A percentile compares a stretch with the other conserved stretches of the same genome.
phyloP scores from a whole-genome alignment of 2,797 vertebrate genomes.

The Taeniopygia guttata region DNA sequence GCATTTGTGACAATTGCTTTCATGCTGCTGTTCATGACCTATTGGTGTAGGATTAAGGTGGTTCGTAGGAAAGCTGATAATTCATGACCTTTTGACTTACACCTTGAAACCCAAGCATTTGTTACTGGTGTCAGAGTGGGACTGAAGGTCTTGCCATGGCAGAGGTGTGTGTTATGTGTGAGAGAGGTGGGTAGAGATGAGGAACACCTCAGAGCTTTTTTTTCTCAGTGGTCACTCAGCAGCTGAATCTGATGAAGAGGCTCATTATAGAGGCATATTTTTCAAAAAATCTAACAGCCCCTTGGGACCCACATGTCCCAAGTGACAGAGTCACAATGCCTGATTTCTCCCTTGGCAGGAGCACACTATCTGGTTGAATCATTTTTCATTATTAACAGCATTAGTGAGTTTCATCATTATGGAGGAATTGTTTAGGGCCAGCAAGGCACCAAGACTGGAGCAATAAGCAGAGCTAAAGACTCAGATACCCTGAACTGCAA shows the following conservation, averaged over 20 bases:
- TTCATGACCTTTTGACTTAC: background rate
- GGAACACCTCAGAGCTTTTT: background rate
- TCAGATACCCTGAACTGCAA: background rate
- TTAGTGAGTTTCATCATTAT: background rate
- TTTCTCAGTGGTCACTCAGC: background rate
- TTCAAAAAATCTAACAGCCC: background rate
- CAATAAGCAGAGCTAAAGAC: background rate
- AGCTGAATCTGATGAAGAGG: background rate
- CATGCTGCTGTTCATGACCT: background rate
- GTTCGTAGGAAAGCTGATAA: background rate
- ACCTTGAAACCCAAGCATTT: background rate
- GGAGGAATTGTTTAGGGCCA: background rate
- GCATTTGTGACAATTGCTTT: background rate
- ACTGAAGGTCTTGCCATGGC: background rate
- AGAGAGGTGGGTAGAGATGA: rapidly evolving
- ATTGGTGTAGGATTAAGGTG: background rate
- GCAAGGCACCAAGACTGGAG: background rate
- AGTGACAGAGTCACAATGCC: background rate
- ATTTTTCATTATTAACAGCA: background rate
- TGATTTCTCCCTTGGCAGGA: background rate
- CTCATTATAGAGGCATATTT: background rate
- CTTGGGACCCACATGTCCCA: background rate
- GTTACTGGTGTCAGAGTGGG: background rate
- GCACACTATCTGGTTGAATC: background rate
- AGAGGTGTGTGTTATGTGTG: background rate